Percentiles rank a stretch among this genome's conserved stretches.
phyloP scores from a whole-genome alignment of 2,888 invertebrate genomes.

The Urechis unicinctus region DNA sequence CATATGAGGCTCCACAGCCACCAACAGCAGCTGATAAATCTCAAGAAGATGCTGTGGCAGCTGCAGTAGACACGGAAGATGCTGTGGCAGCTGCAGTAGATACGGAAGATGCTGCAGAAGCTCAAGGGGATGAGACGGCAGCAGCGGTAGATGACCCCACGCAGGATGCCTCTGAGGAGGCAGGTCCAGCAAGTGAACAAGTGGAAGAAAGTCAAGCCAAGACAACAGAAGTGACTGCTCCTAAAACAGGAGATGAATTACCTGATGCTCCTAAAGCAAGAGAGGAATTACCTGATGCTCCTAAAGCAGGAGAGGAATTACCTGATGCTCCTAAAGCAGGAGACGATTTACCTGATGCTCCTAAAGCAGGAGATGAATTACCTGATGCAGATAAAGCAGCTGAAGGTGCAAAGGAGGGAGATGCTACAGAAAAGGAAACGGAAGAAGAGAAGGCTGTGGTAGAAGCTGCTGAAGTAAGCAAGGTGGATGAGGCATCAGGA shows the following conservation, averaged over 20 bases:
- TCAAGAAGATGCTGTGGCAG: conserved; percentile 6
- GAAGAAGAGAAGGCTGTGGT: too few species aligned
- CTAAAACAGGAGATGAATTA: too few species aligned
- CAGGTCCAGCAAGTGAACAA: neutral
- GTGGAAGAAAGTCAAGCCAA: neutral
- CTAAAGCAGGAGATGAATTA: neutral
- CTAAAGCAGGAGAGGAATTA: neutral
- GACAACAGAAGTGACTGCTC: too few species aligned
- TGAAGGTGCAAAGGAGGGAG: conserved; percentile 7
- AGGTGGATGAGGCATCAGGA: conserved; percentile 1
- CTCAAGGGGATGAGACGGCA: neutral
- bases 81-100: neutral
- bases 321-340: neutral
- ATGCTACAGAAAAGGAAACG: too few species aligned
- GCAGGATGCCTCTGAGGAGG: neutral
- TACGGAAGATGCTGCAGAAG: conserved; percentile 4
- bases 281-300: too few species aligned
- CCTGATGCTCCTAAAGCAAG: too few species aligned
- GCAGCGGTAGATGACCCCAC: neutral
- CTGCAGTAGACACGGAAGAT: conserved; percentile 8
- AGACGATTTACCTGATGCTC: neutral
- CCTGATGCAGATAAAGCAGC: conserved; percentile 2
- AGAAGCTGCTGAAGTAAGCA: neutral
- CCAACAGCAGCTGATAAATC: neutral
- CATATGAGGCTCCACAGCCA: neutral